Base-by-base conservation (phyloP, 2,888 invertebrate species). In the Andrena minutula region DNA sequence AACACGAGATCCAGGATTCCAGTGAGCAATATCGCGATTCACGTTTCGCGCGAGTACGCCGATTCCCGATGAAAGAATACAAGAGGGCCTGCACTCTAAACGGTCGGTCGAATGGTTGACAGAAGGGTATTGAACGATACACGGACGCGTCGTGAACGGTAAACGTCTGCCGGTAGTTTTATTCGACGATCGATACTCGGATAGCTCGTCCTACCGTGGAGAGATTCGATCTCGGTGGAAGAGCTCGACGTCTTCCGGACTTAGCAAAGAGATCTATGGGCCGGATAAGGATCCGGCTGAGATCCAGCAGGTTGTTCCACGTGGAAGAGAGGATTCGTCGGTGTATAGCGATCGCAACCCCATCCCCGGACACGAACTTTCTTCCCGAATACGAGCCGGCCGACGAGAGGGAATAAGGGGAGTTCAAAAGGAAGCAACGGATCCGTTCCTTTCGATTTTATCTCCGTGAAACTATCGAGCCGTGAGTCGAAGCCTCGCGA, bases 291-390 rank as follows among this genome's bases (percentile, higher is more conserved):
- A 70, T 58, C 61, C 23, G 65, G 41, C 23, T 26, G 28, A 64
- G 65, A 84, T 78, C 66, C 75, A 81, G 78, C 84, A 78, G 85
- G 84, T 85, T 84, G 72, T 66, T 71, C 64, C 79, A 47, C 73
- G 70, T 68, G 84, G 65, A 61, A 71, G n/a, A 41, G 32, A 53
- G 53, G 64, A 63, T 61, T 51, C 69, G 65, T 61, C 41, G 47
- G 65, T 41, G 20, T 26, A 20, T 32, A 16, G 16, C 56, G 64
- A 58, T 51, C 69, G 28, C 70, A 30, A 60, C 30, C 69, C 69
- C 41, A 41, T 16, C 41, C 30, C 30, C 28, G n/a, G 23, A 53
- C 58, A 6, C 23, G 8, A n/a, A 65, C 16, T 58, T 58, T 53
- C 63, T 51, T 72, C 26, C 47, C 49, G 58, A 58, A 65, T 30